Conservation (phyloP, 2,113 vertebrate species). For the Takifugu flavidus region DNA sequence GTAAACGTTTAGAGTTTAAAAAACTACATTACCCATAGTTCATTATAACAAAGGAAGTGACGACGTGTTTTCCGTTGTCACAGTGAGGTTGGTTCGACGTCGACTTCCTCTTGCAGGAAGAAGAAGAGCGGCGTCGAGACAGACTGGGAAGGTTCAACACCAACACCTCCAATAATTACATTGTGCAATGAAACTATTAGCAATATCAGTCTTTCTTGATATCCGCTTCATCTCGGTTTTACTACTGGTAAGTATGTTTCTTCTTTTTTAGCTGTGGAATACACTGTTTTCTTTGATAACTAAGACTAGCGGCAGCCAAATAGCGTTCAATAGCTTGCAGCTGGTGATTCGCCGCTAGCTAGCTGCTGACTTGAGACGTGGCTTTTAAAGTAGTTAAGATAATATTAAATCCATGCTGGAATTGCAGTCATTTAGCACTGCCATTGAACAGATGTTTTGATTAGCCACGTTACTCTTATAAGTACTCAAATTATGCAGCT, state of each 20-base stretch:
- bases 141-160: conserved; percentile 64
- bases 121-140: conserved; percentile 71
- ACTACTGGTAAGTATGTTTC: conserved; percentile 68
- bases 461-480: neutral
- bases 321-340: conserved; percentile 24
- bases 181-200: conserved; percentile 78
- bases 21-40: conserved; percentile 64
- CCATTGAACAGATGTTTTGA: neutral
- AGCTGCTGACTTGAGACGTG: conserved; percentile 33
- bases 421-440: neutral
- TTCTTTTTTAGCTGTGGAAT: neutral
- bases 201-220: conserved; percentile 60
- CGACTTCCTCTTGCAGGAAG: conserved; percentile 71
- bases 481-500: conserved; percentile 20
- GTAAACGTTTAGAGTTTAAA: rapidly evolving
- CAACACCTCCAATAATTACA: conserved; percentile 60
- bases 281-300: neutral
- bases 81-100: conserved; percentile 62
- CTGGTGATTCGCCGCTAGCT: conserved; percentile 37
- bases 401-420: neutral
- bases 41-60: conserved; percentile 40
- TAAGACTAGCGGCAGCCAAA: conserved; percentile 44
- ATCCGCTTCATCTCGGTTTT: conserved; percentile 62
- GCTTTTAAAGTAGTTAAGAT: conserved; percentile 28
- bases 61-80: conserved; percentile 64